Conservation (phyloP, 2,113 vertebrate species). For the Odontophorus gujanensis region DNA sequence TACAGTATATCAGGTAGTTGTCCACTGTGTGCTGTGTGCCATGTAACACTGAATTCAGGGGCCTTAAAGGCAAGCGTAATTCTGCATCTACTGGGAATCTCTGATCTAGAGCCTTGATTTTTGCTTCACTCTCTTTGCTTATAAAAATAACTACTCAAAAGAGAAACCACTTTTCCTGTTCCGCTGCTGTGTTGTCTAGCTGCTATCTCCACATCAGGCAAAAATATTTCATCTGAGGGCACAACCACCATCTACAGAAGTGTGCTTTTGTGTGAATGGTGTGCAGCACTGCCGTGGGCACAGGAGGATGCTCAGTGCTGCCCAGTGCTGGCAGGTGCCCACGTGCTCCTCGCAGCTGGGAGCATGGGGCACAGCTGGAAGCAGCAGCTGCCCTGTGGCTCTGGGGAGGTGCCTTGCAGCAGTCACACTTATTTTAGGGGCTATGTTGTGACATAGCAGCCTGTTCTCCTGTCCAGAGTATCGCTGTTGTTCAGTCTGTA, state of each 20-base stretch:
- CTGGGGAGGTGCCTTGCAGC: background rate
- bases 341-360: background rate
- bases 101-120: background rate
- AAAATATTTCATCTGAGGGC: background rate
- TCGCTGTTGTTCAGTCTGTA: background rate
- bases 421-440: background rate
- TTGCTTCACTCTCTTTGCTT: background rate
- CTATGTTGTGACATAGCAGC: background rate
- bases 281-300: no score
- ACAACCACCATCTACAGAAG: background rate
- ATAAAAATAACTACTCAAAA: background rate
- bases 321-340: no score
- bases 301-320: no score
- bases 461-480: background rate
- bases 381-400: accelerated
- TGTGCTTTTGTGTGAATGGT: background rate
- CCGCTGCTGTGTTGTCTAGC: accelerated
- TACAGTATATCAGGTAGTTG: accelerated
- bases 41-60: background rate
- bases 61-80: background rate
- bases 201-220: background rate
- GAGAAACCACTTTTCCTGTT: background rate
- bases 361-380: background rate
- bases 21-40: background rate
- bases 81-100: background rate